phyloP scores from a whole-genome alignment of 2,888 invertebrate species.

The Ophioninae sp. region DNA sequence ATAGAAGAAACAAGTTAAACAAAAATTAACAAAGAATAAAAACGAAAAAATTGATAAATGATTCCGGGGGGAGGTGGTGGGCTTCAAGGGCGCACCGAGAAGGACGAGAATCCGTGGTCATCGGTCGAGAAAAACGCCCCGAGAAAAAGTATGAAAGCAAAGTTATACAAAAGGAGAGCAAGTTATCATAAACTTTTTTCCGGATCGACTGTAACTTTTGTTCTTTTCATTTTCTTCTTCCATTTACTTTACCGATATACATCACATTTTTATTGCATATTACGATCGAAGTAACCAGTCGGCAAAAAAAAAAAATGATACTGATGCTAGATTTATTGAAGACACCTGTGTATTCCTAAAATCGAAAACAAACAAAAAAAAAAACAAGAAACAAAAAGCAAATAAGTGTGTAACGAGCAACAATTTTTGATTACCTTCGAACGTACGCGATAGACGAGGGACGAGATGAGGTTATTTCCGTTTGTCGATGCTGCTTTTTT shows the following conservation, averaged over 20 bases:
- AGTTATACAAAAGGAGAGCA: constrained; percentile 64
- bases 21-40: constrained; percentile 13
- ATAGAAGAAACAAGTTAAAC: constrained; percentile 31
- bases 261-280: constrained; percentile 75
- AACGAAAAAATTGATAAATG: constrained; percentile 24
- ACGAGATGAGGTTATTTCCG: constrained; percentile 54
- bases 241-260: constrained; percentile 69
- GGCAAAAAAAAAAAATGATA: constrained; percentile 67
- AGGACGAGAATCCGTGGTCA: constrained; percentile 52
- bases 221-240: constrained; percentile 67
- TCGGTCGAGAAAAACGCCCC: constrained; percentile 53
- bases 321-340: constrained; percentile 67
- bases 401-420: constrained; percentile 47
- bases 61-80: constrained; percentile 27
- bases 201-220: constrained; percentile 70
- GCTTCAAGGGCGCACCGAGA: constrained; percentile 40
- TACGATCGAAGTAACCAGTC: constrained; percentile 74
- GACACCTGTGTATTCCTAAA: constrained; percentile 59
- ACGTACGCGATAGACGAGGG: constrained; percentile 37
- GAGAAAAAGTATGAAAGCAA: constrained; percentile 50
- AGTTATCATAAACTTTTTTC: constrained; percentile 67
- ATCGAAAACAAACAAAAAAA: too few relatives aligned
- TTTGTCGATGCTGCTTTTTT: constrained; percentile 67
- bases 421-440: constrained; percentile 51
- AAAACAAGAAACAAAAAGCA: too few relatives aligned